Evolutionary conservation across 2,113 vertebrate species (phyloP), one percentile per base, ranked within the genome.

Genomic region (Poeciliopsis prolifica): DNA sequence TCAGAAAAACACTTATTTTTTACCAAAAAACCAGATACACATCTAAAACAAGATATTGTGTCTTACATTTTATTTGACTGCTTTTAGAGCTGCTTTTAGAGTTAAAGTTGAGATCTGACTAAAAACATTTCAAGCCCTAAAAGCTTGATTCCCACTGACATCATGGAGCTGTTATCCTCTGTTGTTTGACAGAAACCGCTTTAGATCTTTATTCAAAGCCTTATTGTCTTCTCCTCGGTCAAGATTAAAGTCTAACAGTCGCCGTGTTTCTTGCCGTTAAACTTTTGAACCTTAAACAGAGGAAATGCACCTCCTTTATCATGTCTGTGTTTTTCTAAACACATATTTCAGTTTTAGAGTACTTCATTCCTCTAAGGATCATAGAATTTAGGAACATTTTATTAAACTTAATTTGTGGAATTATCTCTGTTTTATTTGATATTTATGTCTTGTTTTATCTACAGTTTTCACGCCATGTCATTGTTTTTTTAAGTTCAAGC

Each of bases 151-250:
- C 73, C 78, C 12, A 28, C n/a, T 71, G 69, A 61, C 69, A 70
- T 70, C 68, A 70, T 35, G 22, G 31, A 60, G 51, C 30, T 71
- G 61, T 71, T 67, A 85, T 87, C 66, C 60, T 74, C 68, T 33
- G 68, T 37, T 33, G 68, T 37, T 33, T 54, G 44, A 40, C n/a
- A 76, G 80, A 78, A 85, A 71, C 51, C 1, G 40, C 74, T 72
- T 88, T 13, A 77, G 66, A 75, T 82, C 72, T 87, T 74, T 48
- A 82, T 37, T 81, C 80, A 84, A 87, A 83, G 68, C 28, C 69
- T 51, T 35, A 79, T 86, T 89, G 79, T 88, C 61, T 74, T 42
- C 51, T 83, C 62, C 51, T 64, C 29, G 8, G 65, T 51, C 75
- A 61, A 74, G 78, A 85, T 89, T 81, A 83, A 67, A 82, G 77